A percentile compares a stretch with the other conserved stretches of the same genome.
These are phyloP conservation scores for Myotis pilosus DNA, from an alignment of 2,797 vertebrate species.

Conservation along the genomic window DNA sequence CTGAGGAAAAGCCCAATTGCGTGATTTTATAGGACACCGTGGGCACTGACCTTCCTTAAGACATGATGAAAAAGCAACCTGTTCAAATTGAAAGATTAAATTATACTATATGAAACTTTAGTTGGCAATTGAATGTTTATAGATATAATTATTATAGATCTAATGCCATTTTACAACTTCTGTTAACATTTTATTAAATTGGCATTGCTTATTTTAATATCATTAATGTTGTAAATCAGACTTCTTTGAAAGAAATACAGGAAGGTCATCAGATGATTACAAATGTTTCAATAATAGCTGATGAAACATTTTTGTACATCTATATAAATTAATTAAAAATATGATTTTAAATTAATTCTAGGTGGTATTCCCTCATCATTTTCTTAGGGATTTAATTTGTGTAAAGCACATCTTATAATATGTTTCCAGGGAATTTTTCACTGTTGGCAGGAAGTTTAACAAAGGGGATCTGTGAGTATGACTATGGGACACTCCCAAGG, in stretches of 20 bases:
- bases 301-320: not conserved
- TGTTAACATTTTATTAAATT: not conserved
- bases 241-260: not conserved
- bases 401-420: not conserved
- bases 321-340: not conserved
- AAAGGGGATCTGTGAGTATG: slow-evolving; percentile 12
- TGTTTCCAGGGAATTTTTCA: not conserved
- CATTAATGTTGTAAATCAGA: not conserved
- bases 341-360: not conserved
- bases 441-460: not conserved
- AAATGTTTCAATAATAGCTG: not conserved
- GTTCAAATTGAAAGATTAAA: not conserved
- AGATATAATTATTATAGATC: not conserved
- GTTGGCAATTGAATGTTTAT: not conserved
- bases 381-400: not conserved
- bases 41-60: not conserved
- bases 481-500: not conserved
- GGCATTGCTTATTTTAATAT: not conserved
- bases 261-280: not conserved
- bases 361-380: not conserved
- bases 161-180: not conserved
- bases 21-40: not conserved
- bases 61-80: not conserved
- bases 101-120: not conserved
- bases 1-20: not conserved